Conservation (phyloP, 2,888 invertebrate species). For the Oscheius sp. region DNA sequence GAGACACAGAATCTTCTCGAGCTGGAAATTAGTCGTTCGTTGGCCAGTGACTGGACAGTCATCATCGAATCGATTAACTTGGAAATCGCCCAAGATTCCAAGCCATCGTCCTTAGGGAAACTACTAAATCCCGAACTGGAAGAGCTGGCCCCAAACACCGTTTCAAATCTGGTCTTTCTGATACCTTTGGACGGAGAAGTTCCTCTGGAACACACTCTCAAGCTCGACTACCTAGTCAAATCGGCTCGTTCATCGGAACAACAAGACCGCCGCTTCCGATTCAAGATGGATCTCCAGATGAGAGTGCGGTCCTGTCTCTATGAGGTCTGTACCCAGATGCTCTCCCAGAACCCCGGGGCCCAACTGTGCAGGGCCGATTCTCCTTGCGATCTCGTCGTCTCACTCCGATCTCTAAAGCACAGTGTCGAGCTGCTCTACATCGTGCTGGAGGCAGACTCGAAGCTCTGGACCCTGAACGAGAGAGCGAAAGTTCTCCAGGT, state of each 20-base stretch:
- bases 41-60: conserved; percentile 51
- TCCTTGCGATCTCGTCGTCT: conserved; percentile 69
- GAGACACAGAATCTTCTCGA: conserved; percentile 62
- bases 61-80: conserved; percentile 42
- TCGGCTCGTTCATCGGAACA: neutral
- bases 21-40: conserved; percentile 61
- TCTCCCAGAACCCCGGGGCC: conserved; percentile 69
- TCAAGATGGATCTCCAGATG: conserved; percentile 55
- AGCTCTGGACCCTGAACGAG: conserved; percentile 60
- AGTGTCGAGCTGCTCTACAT: conserved; percentile 50
- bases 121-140: conserved; percentile 31
- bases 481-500: conserved; percentile 63
- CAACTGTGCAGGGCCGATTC: conserved; percentile 66
- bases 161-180: conserved; percentile 39
- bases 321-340: conserved; percentile 71
- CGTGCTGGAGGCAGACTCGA: conserved; percentile 62
- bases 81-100: conserved; percentile 12
- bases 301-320: conserved; percentile 61
- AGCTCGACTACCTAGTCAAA: conserved; percentile 34
- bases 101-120: conserved; percentile 22
- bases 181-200: conserved; percentile 30
- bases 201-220: conserved; percentile 30
- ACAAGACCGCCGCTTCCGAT: conserved; percentile 32
- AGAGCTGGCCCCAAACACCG: conserved; percentile 34
- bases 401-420: conserved; percentile 46